Evolutionary conservation across 1,140 invertebrate genomes (phyloP).

Genomic region (Paraescarpia echinospica): DNA sequence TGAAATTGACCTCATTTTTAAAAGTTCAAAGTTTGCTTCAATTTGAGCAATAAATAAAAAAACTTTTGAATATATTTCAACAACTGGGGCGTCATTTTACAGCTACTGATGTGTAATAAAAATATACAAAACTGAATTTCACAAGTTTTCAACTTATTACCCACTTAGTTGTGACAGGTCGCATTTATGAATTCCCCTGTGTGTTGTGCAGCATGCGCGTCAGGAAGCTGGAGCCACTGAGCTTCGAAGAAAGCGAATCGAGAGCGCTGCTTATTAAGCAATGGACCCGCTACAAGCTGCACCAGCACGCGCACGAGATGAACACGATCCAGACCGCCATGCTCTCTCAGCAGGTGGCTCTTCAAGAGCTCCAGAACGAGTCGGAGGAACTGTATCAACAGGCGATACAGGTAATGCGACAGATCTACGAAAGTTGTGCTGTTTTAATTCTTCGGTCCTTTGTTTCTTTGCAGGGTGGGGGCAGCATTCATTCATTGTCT

Average conservation of each 20-base stretch:
- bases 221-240: conserved; percentile 60
- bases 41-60: too few species aligned
- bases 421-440: background rate
- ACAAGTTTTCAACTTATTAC: too few species aligned
- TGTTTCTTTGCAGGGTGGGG: background rate
- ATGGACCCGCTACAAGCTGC: conserved; percentile 71
- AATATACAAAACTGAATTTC: too few species aligned
- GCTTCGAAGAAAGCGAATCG: conserved; percentile 61
- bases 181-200: background rate
- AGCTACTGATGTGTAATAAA: too few species aligned
- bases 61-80: too few species aligned
- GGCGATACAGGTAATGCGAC: conserved; percentile 69
- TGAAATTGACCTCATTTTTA: too few species aligned
- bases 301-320: conserved; percentile 67
- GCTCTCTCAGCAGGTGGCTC: conserved; percentile 72
- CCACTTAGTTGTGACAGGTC: too few species aligned
- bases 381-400: conserved; percentile 81
- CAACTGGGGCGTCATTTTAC: too few species aligned
- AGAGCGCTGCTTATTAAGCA: conserved; percentile 68
- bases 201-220: conserved; percentile 42
- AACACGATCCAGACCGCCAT: conserved; percentile 69
- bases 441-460: background rate
- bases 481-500: too few species aligned
- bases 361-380: conserved; percentile 73
- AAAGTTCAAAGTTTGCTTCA: too few species aligned